Base-by-base conservation (phyloP, 2,888 invertebrate genomes). In the Sisyra nigra region DNA sequence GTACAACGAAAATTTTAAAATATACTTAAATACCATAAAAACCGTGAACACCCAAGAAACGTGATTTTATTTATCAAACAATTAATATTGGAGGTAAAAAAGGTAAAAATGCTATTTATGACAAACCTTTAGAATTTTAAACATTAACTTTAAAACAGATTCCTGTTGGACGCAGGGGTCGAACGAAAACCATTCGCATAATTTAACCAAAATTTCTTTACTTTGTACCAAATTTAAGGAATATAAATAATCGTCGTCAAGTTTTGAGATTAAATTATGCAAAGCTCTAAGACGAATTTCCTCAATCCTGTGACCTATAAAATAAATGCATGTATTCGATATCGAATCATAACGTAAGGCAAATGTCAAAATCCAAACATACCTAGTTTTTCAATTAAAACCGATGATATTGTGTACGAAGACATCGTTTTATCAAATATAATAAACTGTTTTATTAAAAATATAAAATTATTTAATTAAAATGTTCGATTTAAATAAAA, bases 171-270 rank as follows among this genome's bases (percentile, higher is more conserved):
- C 60, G 31, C 69, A 63, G 38, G 65, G 59, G 32, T 71, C 64
- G 44, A 65, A 67, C 39, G 69, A 56, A 55, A 80, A 77, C 79
- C 79, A 80, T 40, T 69, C 64, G 38, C 79, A 59, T 18, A 80
- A 58, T 47, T 71, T 69, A 40, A 66, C 61, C 15, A 80, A 54
- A 13, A 80, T 59, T 52, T 75, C 71, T 47, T 72, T 69, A 31
- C 69, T 72, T 34, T 69, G 62, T 13, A 69, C 65, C 41, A 76
- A 55, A 52, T 76, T 74, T 53, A 74, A 74, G 44, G 75, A 71
- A 41, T 73, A 63, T 42, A 67, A 61, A 61, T 74, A 72, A 14
- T 76, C 78, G 48, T 72, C 61, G 45, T 71, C 69, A n/a, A 79
- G 59, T 56, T 80, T 80, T 1, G 74, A 71, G 48, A 69, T 48